phyloP scores from a whole-genome alignment of 1,140 invertebrate genomes.

The Atta texana region DNA sequence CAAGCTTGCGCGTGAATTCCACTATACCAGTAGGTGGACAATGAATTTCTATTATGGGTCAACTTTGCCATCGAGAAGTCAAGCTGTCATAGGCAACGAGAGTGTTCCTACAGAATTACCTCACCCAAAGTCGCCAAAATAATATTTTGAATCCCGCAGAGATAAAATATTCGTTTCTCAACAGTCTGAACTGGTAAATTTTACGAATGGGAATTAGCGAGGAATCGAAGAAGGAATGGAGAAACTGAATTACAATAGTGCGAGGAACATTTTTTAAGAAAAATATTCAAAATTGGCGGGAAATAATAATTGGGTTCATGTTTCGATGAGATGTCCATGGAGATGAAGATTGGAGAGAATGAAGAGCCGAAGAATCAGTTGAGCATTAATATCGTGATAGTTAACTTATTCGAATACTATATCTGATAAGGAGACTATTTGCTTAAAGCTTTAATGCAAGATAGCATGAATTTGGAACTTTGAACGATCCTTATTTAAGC shows the following conservation, averaged over 20 bases:
- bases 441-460: conserved; percentile 4
- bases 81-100: background rate
- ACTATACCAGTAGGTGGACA: conserved; percentile 11
- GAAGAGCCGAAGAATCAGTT: background rate
- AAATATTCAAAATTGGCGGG: background rate
- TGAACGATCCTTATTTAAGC: background rate
- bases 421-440: conserved; percentile 25
- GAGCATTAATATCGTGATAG: background rate
- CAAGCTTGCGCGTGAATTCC: background rate
- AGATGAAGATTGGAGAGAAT: background rate
- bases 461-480: background rate
- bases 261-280: too few relatives aligned
- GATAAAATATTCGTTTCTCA: conserved; percentile 48
- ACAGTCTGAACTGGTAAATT: conserved; percentile 42
- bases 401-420: background rate
- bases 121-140: background rate
- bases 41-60: conserved; percentile 40
- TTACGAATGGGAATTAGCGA: background rate
- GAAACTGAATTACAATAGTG: background rate
- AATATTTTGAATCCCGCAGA: conserved; percentile 25
- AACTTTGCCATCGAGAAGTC: conserved; percentile 8
- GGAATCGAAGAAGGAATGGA: background rate
- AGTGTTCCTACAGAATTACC: conserved; percentile 30
- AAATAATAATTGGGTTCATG: background rate
- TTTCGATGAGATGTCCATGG: background rate